Base-by-base conservation (phyloP, 2,113 vertebrate genomes). In the Atrichornis clamosus region DNA sequence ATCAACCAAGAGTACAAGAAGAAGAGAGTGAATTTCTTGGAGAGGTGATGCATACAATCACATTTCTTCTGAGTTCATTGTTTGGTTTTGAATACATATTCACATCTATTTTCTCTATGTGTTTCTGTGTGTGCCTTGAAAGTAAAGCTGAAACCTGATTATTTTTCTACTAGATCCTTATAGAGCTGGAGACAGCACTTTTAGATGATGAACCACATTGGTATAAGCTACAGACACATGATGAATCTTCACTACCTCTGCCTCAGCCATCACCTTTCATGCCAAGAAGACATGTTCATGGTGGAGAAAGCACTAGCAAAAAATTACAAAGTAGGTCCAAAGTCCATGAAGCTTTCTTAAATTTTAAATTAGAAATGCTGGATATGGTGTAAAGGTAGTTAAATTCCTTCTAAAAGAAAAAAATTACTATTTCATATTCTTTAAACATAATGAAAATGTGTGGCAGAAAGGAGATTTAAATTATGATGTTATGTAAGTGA, bases 11-110 rank as follows among this genome's bases (percentile, higher is more conserved):
- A 96, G 98, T 99, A 10, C 99, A 99, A 97, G 99, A 99, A 97
- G 99, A 99, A 96, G 99, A 99, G 96, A 99, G 99, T 72, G 99
- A 99, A 92, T 99, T 99, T 97, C 98, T 99, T 80, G 99, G 99
- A 97, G 99, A 99, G 99, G 99, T 99, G 95, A 98, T 65, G 72
- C 72, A 84, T 44, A 7, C 39, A 83, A n/a, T 92, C 52, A 28
- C 39, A 63, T 92, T 95, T 87, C 33, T 88, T 46, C 72, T 19
- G 20, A 68, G 49, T 80, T 91, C 3, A 2, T 67, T 81, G 20
- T 50, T 81, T 81, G 27, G 9, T 63, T 91, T 93, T 79, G 44
- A 79, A 56, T 46, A 26, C 22, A 16, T 32, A 11, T 32, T 10
- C 9, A 8, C 42, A 13, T 59, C 2, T 70, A n/a, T 77, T 62